Conservation (phyloP, 2,888 invertebrate species). For the Drosophila neotestacea region DNA sequence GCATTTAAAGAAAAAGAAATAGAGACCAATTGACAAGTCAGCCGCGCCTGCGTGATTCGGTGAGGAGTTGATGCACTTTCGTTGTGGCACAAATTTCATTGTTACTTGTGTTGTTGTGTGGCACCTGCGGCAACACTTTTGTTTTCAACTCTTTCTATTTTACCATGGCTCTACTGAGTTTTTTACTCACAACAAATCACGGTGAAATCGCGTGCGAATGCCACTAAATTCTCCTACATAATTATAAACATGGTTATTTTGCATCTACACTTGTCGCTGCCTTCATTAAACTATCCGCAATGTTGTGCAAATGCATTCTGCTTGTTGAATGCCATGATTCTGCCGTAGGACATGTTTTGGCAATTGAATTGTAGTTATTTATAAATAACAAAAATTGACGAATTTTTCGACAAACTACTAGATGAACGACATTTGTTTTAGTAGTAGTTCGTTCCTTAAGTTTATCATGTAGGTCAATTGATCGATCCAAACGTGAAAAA, state of each 20-base stretch:
- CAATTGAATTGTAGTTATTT: background rate
- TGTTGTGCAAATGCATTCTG: background rate
- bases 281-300: conserved; percentile 13
- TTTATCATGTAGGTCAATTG: too few species aligned
- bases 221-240: conserved; percentile 59
- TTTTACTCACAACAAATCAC: conserved; percentile 46
- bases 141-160: conserved; percentile 34
- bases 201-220: conserved; percentile 55
- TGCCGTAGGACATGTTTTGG: background rate
- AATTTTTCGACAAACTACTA: too few species aligned
- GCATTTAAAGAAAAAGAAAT: conserved; percentile 8
- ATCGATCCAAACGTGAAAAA: too few species aligned
- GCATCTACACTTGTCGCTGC: conserved; percentile 20
- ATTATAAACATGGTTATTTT: conserved; percentile 40
- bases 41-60: conserved; percentile 22
- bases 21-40: conserved; percentile 19
- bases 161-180: conserved; percentile 15
- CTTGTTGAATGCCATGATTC: too few species aligned
- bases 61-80: conserved; percentile 30
- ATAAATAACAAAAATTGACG: background rate
- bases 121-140: conserved; percentile 35
- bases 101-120: conserved; percentile 23
- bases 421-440: too few species aligned
- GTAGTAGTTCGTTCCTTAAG: too few species aligned
- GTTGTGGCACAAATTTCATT: conserved; percentile 49